Percentiles rank a stretch among this genome's conserved stretches.
phyloP scores from a whole-genome alignment of 2,113 vertebrate genomes.

The Calyptomena viridis region DNA sequence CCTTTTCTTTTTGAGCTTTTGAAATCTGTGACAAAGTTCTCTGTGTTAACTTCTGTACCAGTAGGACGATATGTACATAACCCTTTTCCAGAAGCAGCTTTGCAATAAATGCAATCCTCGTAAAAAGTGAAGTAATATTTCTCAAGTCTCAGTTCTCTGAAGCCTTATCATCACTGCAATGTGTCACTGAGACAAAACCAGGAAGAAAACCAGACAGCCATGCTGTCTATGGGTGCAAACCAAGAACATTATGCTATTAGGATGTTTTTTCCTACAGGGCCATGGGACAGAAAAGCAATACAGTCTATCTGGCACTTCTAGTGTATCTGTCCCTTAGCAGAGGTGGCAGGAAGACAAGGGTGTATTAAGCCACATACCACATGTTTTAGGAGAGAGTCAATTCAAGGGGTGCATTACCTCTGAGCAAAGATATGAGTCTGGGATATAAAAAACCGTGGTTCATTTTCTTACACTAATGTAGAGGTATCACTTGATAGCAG shows the following conservation, averaged over 20 bases:
- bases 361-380: not conserved
- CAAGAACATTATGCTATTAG: not conserved
- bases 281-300: not conserved
- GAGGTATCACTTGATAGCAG: not conserved
- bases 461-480: not conserved
- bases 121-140: not conserved
- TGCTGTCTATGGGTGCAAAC: not conserved
- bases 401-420: not conserved
- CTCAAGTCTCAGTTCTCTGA: not conserved
- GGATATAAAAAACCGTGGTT: not conserved
- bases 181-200: not conserved
- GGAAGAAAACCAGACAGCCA: not conserved
- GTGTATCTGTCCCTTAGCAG: not conserved
- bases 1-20: not conserved
- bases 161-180: not conserved
- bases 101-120: not conserved
- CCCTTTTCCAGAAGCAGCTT: not conserved
- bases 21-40: constrained; percentile 5
- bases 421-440: rapidly evolving
- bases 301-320: not conserved
- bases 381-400: not conserved
- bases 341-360: not conserved
- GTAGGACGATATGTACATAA: not conserved
- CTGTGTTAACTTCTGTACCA: not conserved
- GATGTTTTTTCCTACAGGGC: not conserved